phyloP scores from a whole-genome alignment of 2,797 vertebrate species.

The Amniataba percoides region DNA sequence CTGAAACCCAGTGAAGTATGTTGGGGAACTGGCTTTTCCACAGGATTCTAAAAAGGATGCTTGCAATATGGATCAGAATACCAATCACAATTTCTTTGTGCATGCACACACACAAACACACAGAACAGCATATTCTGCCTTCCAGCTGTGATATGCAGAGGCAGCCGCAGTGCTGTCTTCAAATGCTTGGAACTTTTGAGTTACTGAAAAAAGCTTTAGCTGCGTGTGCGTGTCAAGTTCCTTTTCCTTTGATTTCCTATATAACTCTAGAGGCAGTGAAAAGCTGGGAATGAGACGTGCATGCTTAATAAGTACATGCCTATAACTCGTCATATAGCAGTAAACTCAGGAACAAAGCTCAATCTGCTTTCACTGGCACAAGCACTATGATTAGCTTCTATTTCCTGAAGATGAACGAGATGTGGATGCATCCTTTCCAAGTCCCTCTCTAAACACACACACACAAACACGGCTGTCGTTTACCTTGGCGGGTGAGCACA shows the following conservation, averaged over 20 bases:
- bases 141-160: slow-evolving; percentile 56
- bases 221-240: slow-evolving; percentile 45
- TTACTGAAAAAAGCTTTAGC: slow-evolving; percentile 43
- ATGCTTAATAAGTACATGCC: slow-evolving; percentile 52
- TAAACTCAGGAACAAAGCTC: slow-evolving; percentile 44
- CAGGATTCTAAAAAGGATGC: slow-evolving; percentile 19
- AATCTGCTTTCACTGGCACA: slow-evolving; percentile 10
- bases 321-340: slow-evolving; percentile 17
- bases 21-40: slow-evolving; percentile 4
- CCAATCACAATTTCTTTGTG: slow-evolving; percentile 39
- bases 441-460: slow-evolving; percentile 3
- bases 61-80: slow-evolving; percentile 61
- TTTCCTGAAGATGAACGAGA: slow-evolving; percentile 31
- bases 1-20: background rate
- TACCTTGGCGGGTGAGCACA: slow-evolving; percentile 85
- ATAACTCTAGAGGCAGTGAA: slow-evolving; percentile 52
- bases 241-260: slow-evolving; percentile 69
- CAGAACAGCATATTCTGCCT: slow-evolving; percentile 35
- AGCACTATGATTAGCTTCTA: slow-evolving; percentile 34
- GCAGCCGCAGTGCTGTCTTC: slow-evolving; percentile 51
- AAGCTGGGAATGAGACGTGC: slow-evolving; percentile 51
- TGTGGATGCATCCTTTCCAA: slow-evolving; percentile 26
- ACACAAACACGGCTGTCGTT: slow-evolving; percentile 17
- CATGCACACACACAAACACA: slow-evolving; percentile 7
- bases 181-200: slow-evolving; percentile 59